Conservation (phyloP, 1,140 invertebrate genomes). For the Drosophila pallidifrons region DNA sequence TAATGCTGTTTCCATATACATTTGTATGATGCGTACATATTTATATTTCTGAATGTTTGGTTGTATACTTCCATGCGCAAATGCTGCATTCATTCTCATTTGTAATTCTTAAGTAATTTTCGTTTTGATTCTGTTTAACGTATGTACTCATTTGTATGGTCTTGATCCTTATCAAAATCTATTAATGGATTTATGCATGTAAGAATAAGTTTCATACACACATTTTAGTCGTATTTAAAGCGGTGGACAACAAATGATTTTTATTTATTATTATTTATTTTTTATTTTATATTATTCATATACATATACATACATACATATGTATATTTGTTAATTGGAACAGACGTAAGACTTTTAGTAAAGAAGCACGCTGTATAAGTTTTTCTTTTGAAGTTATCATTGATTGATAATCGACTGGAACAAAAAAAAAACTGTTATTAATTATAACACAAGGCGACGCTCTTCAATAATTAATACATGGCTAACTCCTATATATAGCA, state of each 20-base stretch:
- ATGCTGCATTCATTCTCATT: constrained; percentile 12
- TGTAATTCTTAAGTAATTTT: constrained; percentile 38
- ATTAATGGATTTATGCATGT: constrained; percentile 22
- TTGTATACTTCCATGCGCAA: constrained; percentile 16
- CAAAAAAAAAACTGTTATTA: constrained; percentile 17
- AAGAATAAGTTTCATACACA: constrained; percentile 6
- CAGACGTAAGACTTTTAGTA: constrained; percentile 43
- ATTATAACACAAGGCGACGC: constrained; percentile 14
- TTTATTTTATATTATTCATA: constrained; percentile 4
- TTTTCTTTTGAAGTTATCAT: constrained; percentile 25
- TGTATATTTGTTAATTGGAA: constrained; percentile 31
- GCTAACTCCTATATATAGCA: constrained; percentile 20
- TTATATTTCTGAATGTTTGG: constrained; percentile 20
- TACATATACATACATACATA: constrained; percentile 4
- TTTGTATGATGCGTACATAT: constrained; percentile 38
- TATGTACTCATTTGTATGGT: constrained; percentile 25
- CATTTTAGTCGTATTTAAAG: constrained; percentile 33
- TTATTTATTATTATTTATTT: constrained; percentile 1
- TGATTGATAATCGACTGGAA: constrained; percentile 22
- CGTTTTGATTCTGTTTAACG: constrained; percentile 47
- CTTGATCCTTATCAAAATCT: constrained; percentile 53
- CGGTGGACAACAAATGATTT: constrained; percentile 50
- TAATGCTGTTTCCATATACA: constrained; percentile 50
- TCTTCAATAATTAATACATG: constrained; percentile 21
- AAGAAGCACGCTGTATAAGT: constrained; percentile 47